Evolutionary conservation across 2,797 vertebrate genomes (phyloP), one percentile per base, ranked within the genome.

Genomic region (Spea hammondii): DNA sequence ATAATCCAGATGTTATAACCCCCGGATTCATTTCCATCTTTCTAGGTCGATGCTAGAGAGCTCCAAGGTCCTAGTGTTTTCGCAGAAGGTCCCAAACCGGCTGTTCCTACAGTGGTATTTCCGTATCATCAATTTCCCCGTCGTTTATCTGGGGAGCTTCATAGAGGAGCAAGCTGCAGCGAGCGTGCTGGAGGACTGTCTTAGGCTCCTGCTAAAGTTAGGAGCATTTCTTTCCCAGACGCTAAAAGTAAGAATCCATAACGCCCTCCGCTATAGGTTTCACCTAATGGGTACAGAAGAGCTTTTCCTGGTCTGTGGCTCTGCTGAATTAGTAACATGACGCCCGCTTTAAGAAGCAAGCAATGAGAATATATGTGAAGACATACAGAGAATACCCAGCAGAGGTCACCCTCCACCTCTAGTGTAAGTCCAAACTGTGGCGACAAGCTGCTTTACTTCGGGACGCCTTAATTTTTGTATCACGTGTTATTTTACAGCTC

Each of bases 21-120:
- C 13, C 11, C 44, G 48, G 47, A 48, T 0, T 69, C n/a, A n/a
- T 69, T 76, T 48, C 11, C 5, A n/a, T 8, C 70, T 8, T 70
- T 77, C 46, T 14, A 87, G 86, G 1, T 87, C 85, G 79, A 84
- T 91, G 47, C 77, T 90, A 1, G 83, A 84, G 73, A 82, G 85
- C 0, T 67, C 90, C 47, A 91, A 86, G 79, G 87, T 91, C 45
- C 13, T 92, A 6, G 85, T 88, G 6, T 45, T 89, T 57, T 90
- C 91, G 32, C 89, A 90, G 17, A 87, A 89, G 51, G 88, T 92
- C 67, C 88, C 90, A 4, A 55, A 76, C 8, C 85, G 88, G 6
- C 76, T 91, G 14, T 90, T 91, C 70, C 64, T 82, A 11, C 87
- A 89, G n/a, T 92, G 91, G 92, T 64, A 85, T 0, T 45, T 79